These are phyloP conservation scores for Cyanoramphus novaezelandiae DNA, from an alignment of 2,113 vertebrate genomes.

Conservation along the genomic window DNA sequence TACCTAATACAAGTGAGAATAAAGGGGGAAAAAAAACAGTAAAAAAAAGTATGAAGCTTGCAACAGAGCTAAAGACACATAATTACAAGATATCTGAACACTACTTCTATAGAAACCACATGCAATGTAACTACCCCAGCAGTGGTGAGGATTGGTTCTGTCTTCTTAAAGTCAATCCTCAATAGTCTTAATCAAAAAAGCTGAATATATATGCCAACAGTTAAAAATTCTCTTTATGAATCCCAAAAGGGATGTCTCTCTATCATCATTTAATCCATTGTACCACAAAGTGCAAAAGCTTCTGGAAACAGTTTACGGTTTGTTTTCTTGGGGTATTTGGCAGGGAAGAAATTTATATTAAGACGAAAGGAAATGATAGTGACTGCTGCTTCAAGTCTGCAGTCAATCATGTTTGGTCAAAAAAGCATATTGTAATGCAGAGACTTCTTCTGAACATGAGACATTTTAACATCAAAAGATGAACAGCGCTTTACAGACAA, in stretches of 20 bases:
- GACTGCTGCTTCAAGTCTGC: background rate
- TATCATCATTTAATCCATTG: background rate
- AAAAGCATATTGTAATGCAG: background rate
- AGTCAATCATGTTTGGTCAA: background rate
- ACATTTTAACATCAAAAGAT: background rate
- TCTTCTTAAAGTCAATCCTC: background rate
- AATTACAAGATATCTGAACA: background rate
- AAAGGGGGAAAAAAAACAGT: background rate
- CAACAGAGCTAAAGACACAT: background rate
- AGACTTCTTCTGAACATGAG: background rate
- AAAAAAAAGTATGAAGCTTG: background rate
- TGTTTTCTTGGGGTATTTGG: background rate
- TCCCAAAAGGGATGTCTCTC: background rate
- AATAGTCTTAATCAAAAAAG: background rate
- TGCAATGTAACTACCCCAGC: background rate
- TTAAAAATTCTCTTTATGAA: background rate
- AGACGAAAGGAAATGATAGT: background rate
- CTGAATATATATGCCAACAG: background rate
- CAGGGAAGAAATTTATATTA: background rate
- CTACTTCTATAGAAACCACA: background rate
- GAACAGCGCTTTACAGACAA: background rate
- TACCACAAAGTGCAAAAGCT: background rate
- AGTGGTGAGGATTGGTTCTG: background rate
- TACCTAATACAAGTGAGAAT: constrained; percentile 76
- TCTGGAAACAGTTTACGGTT: background rate